Percentiles rank a stretch among this genome's conserved stretches.
Evolutionary conservation across 2,113 vertebrate species (phyloP).

Genomic region (Diadophis punctatus): DNA sequence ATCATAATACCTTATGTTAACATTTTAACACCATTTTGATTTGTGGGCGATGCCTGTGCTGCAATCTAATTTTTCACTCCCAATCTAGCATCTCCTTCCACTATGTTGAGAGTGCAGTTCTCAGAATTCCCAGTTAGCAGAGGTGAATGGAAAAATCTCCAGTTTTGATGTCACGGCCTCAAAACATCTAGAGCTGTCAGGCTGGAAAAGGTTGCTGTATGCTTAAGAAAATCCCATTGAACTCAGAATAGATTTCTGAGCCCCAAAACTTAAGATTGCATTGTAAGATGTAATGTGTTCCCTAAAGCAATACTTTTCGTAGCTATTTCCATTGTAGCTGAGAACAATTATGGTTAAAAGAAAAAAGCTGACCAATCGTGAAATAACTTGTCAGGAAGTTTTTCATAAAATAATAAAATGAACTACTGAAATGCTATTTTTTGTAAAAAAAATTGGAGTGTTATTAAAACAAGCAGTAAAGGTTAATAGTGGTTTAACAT

Average conservation of each 20-base stretch:
- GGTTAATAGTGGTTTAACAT: background rate
- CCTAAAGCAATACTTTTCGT: background rate
- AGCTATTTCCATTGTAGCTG: background rate
- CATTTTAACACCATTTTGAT: background rate
- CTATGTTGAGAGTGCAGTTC: background rate
- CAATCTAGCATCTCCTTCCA: background rate
- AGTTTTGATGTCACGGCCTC: background rate
- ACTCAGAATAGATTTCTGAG: background rate
- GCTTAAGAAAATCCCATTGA: background rate
- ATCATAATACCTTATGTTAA: background rate
- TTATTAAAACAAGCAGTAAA: background rate
- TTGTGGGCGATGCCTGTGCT: background rate
- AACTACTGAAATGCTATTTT: background rate
- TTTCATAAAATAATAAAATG: background rate
- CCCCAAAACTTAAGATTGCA: background rate
- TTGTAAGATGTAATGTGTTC: background rate
- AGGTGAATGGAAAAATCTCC: background rate
- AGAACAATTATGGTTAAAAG: background rate
- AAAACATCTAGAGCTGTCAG: too few species aligned
- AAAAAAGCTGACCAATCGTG: background rate
- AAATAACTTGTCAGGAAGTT: background rate
- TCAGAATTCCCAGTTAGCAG: background rate
- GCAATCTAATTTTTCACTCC: background rate
- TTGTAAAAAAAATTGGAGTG: background rate
- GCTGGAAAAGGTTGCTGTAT: background rate